Evolutionary conservation across 1,140 invertebrate species (phyloP), one percentile per base, ranked within the genome.

Genomic region (Meloidogyne exigua): DNA sequence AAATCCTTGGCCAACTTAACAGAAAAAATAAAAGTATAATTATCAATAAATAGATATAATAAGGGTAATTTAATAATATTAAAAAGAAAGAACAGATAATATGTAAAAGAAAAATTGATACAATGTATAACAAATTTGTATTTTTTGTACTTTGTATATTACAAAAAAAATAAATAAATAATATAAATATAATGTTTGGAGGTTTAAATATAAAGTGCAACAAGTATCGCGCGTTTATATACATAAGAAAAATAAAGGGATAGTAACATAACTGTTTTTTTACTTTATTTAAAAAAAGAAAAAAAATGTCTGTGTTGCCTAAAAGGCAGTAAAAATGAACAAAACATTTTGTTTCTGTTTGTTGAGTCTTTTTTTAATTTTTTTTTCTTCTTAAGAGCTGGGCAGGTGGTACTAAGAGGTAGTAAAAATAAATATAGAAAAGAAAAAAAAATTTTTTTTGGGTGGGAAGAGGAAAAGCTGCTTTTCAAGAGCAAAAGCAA

Each of bases 191-290:
- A n/a, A n/a, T n/a, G 11, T 49, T 57, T 57, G 49, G 49, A 57
- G 49, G 49, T 57, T 57, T 57, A 57, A 57, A 57, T 57, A 57
- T 57, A 57, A 57, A 57, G 49, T 57, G 49, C 49, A 57, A 57
- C 49, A 57, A 57, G n/a, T 57, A 57, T 57, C 49, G 49, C 49
- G 49, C 49, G 49, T n/a, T 44, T 57, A n/a, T n/a, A n/a, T 32
- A 57, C 3, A 57, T 57, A n/a, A 57, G 49, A 57, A 18, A 57
- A 57, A 57, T n/a, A 57, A n/a, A 32, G 28, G 28, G 28, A 39
- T 4, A 39, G 36, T 39, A 39, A 39, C 36, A 39, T 39, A 1
- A 57, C 49, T 57, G n/a, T 18, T 57, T n/a, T n/a, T 57, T 18
- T 5, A 4, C 5, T 49, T 18, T 18, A 49, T 1, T 5, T n/a